These are phyloP conservation scores for Linurgus olivaceus DNA, from an alignment of 2,797 vertebrate genomes.

Conservation along the genomic window DNA sequence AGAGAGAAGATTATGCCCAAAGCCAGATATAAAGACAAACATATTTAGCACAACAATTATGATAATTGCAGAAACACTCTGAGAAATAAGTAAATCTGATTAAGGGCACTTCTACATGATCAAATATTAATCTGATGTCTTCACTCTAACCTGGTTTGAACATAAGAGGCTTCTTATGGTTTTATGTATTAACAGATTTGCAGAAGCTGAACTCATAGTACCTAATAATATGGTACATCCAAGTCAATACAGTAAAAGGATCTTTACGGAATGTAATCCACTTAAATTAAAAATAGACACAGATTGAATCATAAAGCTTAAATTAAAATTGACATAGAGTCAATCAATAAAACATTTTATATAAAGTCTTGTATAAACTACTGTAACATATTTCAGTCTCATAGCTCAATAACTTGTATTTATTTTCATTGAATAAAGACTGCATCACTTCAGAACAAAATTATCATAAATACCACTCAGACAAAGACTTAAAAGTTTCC, in stretches of 20 bases:
- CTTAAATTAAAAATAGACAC: conserved; percentile 88
- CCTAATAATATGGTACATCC: conserved; percentile 91
- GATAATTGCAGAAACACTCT: conserved; percentile 96
- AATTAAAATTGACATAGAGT: conserved; percentile 72
- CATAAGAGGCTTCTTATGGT: conserved; percentile 93
- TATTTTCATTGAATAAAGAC: conserved; percentile 7
- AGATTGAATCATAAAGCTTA: conserved; percentile 74
- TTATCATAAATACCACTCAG: background rate
- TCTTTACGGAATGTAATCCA: conserved; percentile 85
- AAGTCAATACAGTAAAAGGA: conserved; percentile 82
- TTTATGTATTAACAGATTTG: conserved; percentile 98
- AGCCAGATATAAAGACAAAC: conserved; percentile 87
- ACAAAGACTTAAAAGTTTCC: background rate
- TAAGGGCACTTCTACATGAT: conserved; percentile 93
- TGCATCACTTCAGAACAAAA: conserved; percentile 8
- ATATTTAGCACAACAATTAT: conserved; percentile 97
- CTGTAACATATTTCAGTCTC: background rate
- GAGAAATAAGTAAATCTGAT: conserved; percentile 94
- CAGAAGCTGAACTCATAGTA: conserved; percentile 87
- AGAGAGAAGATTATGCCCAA: conserved; percentile 82
- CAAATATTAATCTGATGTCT: conserved; percentile 98
- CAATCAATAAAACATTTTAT: conserved; percentile 41
- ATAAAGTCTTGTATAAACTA: conserved; percentile 36
- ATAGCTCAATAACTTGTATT: background rate
- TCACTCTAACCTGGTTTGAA: conserved; percentile 87